These are phyloP conservation scores for Tiphia femorata DNA, from an alignment of 2,888 invertebrate species.

Conservation along the genomic window DNA sequence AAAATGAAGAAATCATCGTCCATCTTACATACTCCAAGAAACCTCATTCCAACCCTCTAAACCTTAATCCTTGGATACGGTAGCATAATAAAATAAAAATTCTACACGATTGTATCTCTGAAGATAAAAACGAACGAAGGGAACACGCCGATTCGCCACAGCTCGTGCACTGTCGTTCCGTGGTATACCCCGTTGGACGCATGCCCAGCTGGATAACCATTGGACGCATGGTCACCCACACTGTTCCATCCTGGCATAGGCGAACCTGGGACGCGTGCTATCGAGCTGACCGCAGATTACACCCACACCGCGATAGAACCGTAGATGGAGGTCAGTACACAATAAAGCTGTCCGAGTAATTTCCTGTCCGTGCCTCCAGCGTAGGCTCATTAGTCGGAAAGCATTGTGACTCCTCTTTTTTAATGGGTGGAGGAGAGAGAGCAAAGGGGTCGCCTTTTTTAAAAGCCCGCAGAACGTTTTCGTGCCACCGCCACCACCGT, in stretches of 20 bases:
- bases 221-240: conserved; percentile 19
- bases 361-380: conserved; percentile 55
- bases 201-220: too few species aligned
- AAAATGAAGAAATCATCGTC: too few species aligned
- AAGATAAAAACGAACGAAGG: too few species aligned
- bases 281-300: conserved; percentile 17
- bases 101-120: too few species aligned
- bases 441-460: conserved; percentile 14
- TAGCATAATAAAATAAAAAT: too few species aligned
- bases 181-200: too few species aligned
- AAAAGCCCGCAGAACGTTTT: conserved; percentile 3
- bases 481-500: not conserved
- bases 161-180: too few species aligned
- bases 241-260: conserved; percentile 9
- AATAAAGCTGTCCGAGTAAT: conserved; percentile 63
- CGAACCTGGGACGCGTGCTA: conserved; percentile 9
- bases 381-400: conserved; percentile 52
- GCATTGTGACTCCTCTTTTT: conserved; percentile 42
- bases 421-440: too few species aligned
- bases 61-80: too few species aligned
- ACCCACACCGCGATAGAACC: conserved; percentile 15
- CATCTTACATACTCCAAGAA: too few species aligned
- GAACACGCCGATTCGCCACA: too few species aligned
- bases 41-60: too few species aligned
- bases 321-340: conserved; percentile 50